Conservation (phyloP, 2,888 invertebrate genomes). For the Mesorhabditis sp. region DNA sequence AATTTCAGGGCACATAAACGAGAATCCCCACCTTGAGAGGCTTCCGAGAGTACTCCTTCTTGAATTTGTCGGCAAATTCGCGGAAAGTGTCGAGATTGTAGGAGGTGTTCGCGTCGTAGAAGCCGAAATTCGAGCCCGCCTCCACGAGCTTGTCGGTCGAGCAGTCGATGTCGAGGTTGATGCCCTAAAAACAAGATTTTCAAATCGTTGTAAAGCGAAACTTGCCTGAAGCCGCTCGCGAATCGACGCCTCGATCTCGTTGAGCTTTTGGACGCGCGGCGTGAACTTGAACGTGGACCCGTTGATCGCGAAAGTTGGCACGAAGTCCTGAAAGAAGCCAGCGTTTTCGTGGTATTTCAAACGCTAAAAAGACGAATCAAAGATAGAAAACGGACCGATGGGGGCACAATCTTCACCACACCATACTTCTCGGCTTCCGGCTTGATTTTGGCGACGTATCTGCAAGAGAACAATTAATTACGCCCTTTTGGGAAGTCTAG, state of each 20-base stretch:
- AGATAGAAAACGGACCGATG: conserved; percentile 67
- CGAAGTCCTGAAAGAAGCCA: conserved; percentile 76
- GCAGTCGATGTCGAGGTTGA: too few species aligned
- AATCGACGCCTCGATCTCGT: conserved; percentile 95
- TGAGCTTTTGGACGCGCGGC: conserved; percentile 89
- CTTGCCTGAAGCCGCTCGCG: conserved; percentile 63
- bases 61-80: conserved; percentile 98
- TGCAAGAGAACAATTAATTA: background rate
- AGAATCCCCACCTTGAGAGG: conserved; percentile 16
- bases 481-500: background rate
- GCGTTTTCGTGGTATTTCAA: background rate
- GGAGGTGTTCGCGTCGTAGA: conserved; percentile 88
- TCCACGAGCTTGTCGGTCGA: conserved; percentile 68
- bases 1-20: background rate
- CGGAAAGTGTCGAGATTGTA: conserved; percentile 94
- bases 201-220: too few species aligned
- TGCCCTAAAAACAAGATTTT: too few species aligned
- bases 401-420: conserved; percentile 97
- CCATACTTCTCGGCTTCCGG: conserved; percentile 91
- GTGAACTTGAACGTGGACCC: conserved; percentile 91
- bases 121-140: conserved; percentile 66
- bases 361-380: background rate
- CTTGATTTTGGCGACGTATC: conserved; percentile 90
- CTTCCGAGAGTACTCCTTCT: conserved; percentile 93
- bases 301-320: conserved; percentile 95